These are phyloP conservation scores for Arizona elegans DNA, from an alignment of 2,113 vertebrate species.

Conservation along the genomic window DNA sequence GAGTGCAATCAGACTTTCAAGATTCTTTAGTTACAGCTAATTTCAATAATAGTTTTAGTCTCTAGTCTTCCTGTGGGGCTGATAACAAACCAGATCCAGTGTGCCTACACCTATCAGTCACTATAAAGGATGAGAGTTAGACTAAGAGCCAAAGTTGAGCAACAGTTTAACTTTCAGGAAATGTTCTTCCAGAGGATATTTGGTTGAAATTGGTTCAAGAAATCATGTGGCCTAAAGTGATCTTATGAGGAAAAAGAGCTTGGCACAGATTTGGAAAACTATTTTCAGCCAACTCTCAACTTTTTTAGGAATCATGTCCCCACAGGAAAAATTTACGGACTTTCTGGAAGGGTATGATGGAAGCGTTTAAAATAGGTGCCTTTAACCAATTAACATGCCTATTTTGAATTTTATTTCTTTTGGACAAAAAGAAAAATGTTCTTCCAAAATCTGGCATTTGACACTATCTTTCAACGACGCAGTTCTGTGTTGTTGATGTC, in stretches of 20 bases:
- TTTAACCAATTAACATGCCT: neutral
- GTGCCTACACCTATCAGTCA: neutral
- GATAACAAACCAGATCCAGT: neutral
- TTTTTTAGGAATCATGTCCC: neutral
- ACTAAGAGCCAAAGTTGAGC: neutral
- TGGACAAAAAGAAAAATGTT: neutral
- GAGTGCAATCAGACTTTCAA: neutral
- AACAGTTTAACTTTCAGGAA: neutral
- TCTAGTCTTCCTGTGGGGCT: neutral
- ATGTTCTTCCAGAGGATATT: neutral
- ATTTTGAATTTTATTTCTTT: neutral
- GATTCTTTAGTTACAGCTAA: neutral
- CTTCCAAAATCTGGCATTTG: neutral
- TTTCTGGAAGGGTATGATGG: neutral
- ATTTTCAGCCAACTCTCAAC: neutral
- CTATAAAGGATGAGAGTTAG: neutral
- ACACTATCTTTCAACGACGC: neutral
- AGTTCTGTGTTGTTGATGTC: neutral
- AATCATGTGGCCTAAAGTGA: neutral
- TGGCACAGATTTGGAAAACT: neutral
- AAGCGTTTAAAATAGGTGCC: neutral
- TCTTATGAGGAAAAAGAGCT: neutral
- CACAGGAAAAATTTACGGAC: neutral
- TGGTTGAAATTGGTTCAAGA: neutral
- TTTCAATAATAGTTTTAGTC: neutral